Evolutionary conservation across 2,113 vertebrate species (phyloP), one percentile per base, ranked within the genome.

Genomic region (Copsychus sechellarum): DNA sequence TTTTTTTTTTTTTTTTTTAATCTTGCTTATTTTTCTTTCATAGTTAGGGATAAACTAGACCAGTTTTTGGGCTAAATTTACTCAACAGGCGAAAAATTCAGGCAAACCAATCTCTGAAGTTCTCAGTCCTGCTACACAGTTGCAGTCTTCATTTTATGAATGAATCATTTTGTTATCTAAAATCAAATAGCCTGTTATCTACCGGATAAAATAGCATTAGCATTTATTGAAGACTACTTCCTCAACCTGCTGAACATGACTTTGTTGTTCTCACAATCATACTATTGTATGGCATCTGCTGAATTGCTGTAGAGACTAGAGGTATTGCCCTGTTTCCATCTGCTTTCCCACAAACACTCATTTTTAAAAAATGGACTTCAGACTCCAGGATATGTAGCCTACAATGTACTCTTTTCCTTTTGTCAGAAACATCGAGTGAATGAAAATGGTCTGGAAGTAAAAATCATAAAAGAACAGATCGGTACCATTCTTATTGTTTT

Each of bases 161-260:
- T 85, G 24, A 97, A 95, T 83, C 1, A 40, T 79, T 81, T 92
- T 88, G 23, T 84, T 96, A 95, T 65, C 67, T 53, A 71, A 86
- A n/a, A 38, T 78, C 60, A n/a, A 90, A 56, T 62, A 93, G 11
- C 36, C 71, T 91, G 11, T 58, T 95, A 72, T 81, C 28, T 84
- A 45, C 42, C 47, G 23, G 34, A 71, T 90, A 64, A 96, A 96
- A 89, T 93, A 92, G 65, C 57, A 43, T 18, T 88, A 62, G 20
- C 67, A 85, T 95, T 96, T 86, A 65, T 76, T 53, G 53, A 34
- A 38, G n/a, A 76, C 33, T 90, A 66, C 51, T 74, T 92, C 54
- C 61, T 50, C 19, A 34, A 72, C 28, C 24, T 51, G 29, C 31
- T 33, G 25, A 34, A 73, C 31, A n/a, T 60, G 65, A 50, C 34